Evolutionary conservation across 2,797 vertebrate genomes (phyloP).

Genomic region (Echiichthys vipera): DNA sequence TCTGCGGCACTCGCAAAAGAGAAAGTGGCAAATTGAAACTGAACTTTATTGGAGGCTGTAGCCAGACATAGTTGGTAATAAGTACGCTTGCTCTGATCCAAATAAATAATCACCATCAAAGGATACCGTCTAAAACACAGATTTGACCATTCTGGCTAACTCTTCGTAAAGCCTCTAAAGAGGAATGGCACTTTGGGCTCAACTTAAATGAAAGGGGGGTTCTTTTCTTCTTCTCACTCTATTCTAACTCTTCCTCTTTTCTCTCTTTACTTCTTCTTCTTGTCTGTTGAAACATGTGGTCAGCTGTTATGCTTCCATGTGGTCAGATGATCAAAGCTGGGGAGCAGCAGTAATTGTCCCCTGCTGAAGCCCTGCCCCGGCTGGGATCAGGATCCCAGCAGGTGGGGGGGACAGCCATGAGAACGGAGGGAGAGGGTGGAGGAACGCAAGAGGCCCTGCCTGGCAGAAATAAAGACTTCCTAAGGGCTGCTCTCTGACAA

Average conservation of each 20-base stretch:
- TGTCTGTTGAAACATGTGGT: constrained; percentile 99
- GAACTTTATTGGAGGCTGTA: constrained; percentile 77
- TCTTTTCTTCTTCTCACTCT: constrained; percentile 72
- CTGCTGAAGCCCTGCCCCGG: constrained; percentile 97
- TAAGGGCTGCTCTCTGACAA: constrained; percentile 98
- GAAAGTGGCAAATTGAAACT: constrained; percentile 78
- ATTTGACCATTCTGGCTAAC: constrained; percentile 75
- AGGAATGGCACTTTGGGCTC: constrained; percentile 69
- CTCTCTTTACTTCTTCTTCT: constrained; percentile 84
- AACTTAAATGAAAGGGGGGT: constrained; percentile 71
- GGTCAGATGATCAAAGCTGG: constrained; percentile 99
- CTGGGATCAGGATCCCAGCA: constrained; percentile 99
- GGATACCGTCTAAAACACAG: constrained; percentile 70
- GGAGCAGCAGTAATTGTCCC: constrained; percentile 99
- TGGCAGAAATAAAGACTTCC: constrained; percentile 99
- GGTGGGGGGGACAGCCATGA: constrained; percentile 98
- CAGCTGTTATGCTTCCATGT: constrained; percentile 99
- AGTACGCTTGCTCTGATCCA: constrained; percentile 72
- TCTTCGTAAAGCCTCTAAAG: constrained; percentile 61
- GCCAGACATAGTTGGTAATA: constrained; percentile 71
- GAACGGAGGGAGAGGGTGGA: constrained; percentile 96
- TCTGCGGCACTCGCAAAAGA: constrained; percentile 64
- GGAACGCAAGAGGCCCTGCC: constrained; percentile 97
- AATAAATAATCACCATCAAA: constrained; percentile 82
- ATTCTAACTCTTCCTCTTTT: constrained; percentile 75